Evolutionary conservation across 2,888 invertebrate species (phyloP).

Genomic region (Apamea crenata): DNA sequence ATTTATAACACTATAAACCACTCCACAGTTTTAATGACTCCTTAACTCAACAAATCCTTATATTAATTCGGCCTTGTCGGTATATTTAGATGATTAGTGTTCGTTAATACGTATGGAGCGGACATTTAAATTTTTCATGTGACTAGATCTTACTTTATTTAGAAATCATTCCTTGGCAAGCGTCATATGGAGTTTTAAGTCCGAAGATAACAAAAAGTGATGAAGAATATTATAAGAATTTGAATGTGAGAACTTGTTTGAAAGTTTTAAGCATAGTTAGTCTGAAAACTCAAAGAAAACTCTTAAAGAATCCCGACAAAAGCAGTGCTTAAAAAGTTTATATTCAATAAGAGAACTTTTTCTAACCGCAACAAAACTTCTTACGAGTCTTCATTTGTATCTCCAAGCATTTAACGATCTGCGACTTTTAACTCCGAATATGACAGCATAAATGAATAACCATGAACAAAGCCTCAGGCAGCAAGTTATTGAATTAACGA

Average conservation of each 20-base stretch:
- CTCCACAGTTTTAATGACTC: conserved; percentile 74
- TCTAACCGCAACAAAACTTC: conserved; percentile 17
- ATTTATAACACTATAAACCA: conserved; percentile 77
- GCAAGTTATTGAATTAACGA: conserved; percentile 67
- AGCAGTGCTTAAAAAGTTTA: not conserved
- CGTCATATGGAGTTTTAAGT: not conserved
- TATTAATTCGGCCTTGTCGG: conserved; percentile 86
- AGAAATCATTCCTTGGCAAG: conserved; percentile 14
- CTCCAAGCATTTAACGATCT: conserved; percentile 50
- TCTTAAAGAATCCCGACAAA: not conserved
- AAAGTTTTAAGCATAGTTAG: not conserved
- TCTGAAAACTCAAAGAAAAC: not conserved
- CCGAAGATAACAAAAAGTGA: not conserved
- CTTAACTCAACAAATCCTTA: conserved; percentile 80
- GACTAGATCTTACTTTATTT: conserved; percentile 27
- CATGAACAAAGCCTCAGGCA: conserved; percentile 61
- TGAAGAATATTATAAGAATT: conserved; percentile 4
- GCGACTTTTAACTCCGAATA: conserved; percentile 58
- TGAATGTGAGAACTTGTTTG: not conserved
- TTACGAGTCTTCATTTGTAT: conserved; percentile 18
- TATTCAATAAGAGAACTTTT: conserved; percentile 2
- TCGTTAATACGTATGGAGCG: conserved; percentile 70
- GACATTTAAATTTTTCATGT: conserved; percentile 60
- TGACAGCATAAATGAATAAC: conserved; percentile 57
- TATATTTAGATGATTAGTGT: conserved; percentile 84